Percentiles rank a stretch among this genome's conserved stretches.
Evolutionary conservation across 2,797 vertebrate genomes (phyloP).

Genomic region (Microtus agrestis): DNA sequence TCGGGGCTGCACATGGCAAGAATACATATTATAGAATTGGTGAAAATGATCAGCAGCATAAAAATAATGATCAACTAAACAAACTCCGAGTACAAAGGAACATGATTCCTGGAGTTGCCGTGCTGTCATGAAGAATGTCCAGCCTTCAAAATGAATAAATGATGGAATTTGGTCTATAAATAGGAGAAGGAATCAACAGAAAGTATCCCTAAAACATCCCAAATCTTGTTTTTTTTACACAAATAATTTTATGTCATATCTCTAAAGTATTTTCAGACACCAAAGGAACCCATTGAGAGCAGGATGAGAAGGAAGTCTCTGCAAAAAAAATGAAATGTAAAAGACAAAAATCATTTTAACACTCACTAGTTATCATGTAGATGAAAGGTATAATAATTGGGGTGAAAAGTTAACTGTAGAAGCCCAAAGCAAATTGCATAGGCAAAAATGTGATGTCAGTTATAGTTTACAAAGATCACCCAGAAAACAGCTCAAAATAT

Average conservation of each 20-base stretch:
- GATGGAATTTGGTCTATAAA: neutral
- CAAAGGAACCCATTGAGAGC: neutral
- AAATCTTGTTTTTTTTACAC: neutral
- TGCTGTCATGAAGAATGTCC: no score
- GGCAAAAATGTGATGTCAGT: neutral
- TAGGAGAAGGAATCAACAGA: neutral
- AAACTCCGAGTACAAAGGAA: neutral
- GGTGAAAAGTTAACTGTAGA: neutral
- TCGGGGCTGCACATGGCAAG: neutral
- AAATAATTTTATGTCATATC: neutral
- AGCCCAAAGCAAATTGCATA: neutral
- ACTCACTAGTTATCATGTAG: neutral
- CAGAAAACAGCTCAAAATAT: neutral
- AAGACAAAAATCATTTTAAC: neutral
- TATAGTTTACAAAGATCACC: neutral
- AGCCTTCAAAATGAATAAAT: neutral
- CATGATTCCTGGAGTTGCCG: neutral
- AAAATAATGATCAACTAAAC: neutral
- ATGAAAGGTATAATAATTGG: neutral
- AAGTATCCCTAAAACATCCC: neutral
- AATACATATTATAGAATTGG: neutral
- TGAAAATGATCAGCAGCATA: neutral
- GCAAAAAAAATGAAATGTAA: neutral
- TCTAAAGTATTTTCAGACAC: neutral
- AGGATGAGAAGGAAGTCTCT: neutral